phyloP scores from a whole-genome alignment of 2,113 vertebrate genomes.

The Pluvianellus socialis region DNA sequence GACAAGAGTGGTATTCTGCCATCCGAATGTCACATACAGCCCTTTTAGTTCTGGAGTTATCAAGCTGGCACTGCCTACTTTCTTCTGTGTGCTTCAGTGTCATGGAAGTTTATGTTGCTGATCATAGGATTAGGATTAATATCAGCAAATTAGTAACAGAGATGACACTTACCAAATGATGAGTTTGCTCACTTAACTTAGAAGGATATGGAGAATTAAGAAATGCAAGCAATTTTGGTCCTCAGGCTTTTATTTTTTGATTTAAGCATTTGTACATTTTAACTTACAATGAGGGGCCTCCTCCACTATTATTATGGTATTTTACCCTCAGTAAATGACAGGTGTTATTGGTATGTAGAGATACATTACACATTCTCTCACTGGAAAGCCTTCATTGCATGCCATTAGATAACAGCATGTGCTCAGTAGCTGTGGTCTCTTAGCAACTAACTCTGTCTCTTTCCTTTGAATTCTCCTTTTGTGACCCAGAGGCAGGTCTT shows the following conservation, averaged over 20 bases:
- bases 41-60: not conserved
- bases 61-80: not conserved
- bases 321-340: slow-evolving; percentile 17
- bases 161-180: not conserved
- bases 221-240: not conserved
- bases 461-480: slow-evolving; percentile 64
- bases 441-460: slow-evolving; percentile 72
- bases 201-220: not conserved
- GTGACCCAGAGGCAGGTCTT: slow-evolving; percentile 50
- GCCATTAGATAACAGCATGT: slow-evolving; percentile 61
- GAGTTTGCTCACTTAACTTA: not conserved
- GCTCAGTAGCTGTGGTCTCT: slow-evolving; percentile 59
- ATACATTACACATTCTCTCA: slow-evolving; percentile 26
- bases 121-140: not conserved
- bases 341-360: slow-evolving; percentile 13
- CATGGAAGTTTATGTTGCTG: not conserved
- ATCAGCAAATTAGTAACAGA: not conserved
- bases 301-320: slow-evolving; percentile 15
- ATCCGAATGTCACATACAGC: not conserved
- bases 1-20: not conserved
- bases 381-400: slow-evolving; percentile 37
- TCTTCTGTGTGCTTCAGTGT: not conserved
- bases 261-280: not conserved
- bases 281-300: slow-evolving; percentile 16
- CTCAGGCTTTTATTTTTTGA: not conserved